These are phyloP conservation scores for Oegoconia quadripuncta DNA, from an alignment of 2,888 invertebrate species.

Conservation along the genomic window DNA sequence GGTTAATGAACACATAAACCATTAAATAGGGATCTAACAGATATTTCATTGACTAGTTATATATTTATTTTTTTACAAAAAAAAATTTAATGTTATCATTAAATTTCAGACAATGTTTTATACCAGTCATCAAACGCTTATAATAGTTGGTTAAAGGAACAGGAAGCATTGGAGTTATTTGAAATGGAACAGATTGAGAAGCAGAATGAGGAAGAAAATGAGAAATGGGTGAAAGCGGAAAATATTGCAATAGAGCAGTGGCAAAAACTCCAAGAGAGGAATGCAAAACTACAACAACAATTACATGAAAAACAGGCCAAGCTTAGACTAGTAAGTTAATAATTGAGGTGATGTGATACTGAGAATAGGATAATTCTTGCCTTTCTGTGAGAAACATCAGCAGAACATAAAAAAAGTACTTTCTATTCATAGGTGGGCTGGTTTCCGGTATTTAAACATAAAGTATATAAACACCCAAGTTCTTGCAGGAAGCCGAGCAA, in stretches of 20 bases:
- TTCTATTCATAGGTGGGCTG: too few species aligned
- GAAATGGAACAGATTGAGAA: constrained; percentile 76
- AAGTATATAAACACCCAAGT: too few species aligned
- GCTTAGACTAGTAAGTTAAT: constrained; percentile 55
- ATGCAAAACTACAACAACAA: constrained; percentile 75
- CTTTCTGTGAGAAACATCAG: too few species aligned
- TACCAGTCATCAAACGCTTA: constrained; percentile 52
- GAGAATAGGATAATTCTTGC: too few species aligned
- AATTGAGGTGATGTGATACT: background rate
- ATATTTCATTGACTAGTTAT: background rate
- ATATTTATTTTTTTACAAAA: background rate
- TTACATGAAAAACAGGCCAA: constrained; percentile 80
- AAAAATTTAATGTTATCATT: too few species aligned
- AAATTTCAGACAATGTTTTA: constrained; percentile 16
- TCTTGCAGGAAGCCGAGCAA: too few species aligned
- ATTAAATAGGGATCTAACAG: too few species aligned
- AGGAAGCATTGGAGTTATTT: constrained; percentile 72
- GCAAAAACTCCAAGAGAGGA: constrained; percentile 78
- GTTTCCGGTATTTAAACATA: too few species aligned
- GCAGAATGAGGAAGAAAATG: constrained; percentile 77
- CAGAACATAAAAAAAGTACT: too few species aligned
- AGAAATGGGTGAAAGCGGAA: constrained; percentile 84
- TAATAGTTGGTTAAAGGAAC: constrained; percentile 71
- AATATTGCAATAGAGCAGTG: constrained; percentile 82
- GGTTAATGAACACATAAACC: too few species aligned